Evolutionary conservation across 2,888 invertebrate species (phyloP).

Genomic region (Drosophila anceps): DNA sequence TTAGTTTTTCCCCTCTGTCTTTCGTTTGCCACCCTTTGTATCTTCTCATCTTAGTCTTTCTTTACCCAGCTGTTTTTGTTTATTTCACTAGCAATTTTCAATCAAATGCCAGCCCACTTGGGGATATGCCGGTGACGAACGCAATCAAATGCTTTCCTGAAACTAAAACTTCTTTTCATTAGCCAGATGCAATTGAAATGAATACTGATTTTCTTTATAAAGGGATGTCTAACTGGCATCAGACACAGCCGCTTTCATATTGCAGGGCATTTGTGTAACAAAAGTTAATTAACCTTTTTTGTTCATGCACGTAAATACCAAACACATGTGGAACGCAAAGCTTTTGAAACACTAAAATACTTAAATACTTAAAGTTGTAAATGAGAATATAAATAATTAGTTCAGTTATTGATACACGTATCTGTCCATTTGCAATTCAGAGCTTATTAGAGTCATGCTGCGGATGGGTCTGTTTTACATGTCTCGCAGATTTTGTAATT

Average conservation of each 20-base stretch:
- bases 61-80: too few relatives aligned
- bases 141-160: too few relatives aligned
- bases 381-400: constrained; percentile 23
- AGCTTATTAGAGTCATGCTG: constrained; percentile 13
- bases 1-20: too few relatives aligned
- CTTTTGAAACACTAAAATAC: neutral
- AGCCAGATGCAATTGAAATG: neutral
- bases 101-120: too few relatives aligned
- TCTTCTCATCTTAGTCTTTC: too few relatives aligned
- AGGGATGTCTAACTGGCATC: neutral
- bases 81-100: too few relatives aligned
- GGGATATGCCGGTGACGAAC: too few relatives aligned
- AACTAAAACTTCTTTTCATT: too few relatives aligned
- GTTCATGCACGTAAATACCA: neutral
- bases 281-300: neutral
- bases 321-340: too few relatives aligned
- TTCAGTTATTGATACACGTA: neutral
- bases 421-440: constrained; percentile 30
- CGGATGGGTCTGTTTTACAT: constrained; percentile 9
- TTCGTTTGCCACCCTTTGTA: too few relatives aligned
- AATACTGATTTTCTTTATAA: neutral
- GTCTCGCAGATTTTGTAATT: constrained; percentile 39
- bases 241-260: neutral
- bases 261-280: neutral
- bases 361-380: constrained; percentile 4